Evolutionary conservation across 2,113 vertebrate species (phyloP).

Genomic region (Trogon surrucura): DNA sequence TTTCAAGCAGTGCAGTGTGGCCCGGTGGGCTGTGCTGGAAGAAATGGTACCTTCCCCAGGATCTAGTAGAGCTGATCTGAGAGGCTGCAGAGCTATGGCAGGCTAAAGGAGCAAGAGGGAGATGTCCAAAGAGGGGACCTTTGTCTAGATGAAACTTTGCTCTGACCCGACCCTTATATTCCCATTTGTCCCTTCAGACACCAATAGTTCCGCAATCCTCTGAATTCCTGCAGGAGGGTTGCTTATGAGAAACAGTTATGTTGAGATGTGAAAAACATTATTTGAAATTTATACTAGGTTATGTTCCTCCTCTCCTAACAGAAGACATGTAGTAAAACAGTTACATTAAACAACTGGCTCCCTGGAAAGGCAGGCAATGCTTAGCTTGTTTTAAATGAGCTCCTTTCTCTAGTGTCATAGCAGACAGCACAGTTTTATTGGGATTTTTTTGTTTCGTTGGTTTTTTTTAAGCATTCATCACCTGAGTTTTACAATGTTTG

Average conservation of each 20-base stretch:
- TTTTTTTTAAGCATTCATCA: not conserved
- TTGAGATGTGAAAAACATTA: not conserved
- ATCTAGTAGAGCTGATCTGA: not conserved
- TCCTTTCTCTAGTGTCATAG: not conserved
- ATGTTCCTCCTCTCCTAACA: not conserved
- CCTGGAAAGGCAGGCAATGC: accelerated
- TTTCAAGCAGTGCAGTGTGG: no score
- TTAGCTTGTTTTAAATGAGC: not conserved
- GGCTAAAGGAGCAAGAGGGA: not conserved
- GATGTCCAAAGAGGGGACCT: not conserved
- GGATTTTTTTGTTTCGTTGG: not conserved
- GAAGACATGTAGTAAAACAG: not conserved
- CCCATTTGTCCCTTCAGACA: not conserved
- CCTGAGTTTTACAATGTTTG: not conserved
- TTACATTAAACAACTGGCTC: not conserved
- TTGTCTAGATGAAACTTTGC: not conserved
- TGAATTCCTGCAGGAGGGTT: not conserved
- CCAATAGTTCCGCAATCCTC: not conserved
- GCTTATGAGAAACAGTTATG: not conserved
- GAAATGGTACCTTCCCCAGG: not conserved
- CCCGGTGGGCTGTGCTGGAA: not conserved
- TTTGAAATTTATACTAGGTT: not conserved
- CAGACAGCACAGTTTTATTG: not conserved
- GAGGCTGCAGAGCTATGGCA: not conserved
- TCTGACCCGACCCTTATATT: not conserved